Evolutionary conservation across 1,140 invertebrate genomes (phyloP).

Genomic region (Lucilia sericata): DNA sequence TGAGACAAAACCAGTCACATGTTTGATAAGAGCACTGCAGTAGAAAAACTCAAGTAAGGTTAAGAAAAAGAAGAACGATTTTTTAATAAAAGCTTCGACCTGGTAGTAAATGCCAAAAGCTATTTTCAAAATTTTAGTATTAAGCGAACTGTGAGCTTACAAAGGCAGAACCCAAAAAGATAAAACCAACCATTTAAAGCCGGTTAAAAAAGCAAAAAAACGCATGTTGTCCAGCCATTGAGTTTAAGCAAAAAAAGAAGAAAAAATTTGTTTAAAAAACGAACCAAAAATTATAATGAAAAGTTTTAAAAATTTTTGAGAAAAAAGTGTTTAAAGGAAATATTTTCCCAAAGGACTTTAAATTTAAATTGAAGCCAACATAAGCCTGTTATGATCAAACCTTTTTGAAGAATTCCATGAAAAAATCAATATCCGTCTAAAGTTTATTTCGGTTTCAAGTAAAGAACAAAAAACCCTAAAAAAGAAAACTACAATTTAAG

Average conservation of each 20-base stretch:
- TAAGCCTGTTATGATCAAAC: background rate
- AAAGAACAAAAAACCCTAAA: conserved; percentile 41
- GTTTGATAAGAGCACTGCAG: conserved; percentile 35
- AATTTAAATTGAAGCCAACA: too few relatives aligned
- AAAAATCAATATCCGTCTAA: conserved; percentile 68
- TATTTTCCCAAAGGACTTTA: background rate
- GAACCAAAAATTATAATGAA: background rate
- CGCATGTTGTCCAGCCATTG: background rate
- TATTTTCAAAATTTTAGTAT: conserved; percentile 41
- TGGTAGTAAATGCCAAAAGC: conserved; percentile 40
- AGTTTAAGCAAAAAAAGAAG: background rate
- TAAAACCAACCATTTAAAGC: conserved; percentile 40
- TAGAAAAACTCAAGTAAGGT: conserved; percentile 5
- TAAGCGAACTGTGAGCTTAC: conserved; percentile 49
- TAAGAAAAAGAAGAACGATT: background rate
- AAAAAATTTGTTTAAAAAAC: conserved; percentile 3
- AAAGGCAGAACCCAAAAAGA: conserved; percentile 41
- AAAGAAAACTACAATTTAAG: conserved; percentile 30
- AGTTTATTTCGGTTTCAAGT: conserved; percentile 65
- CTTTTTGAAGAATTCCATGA: conserved; percentile 31
- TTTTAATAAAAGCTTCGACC: conserved; percentile 35
- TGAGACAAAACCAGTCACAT: background rate
- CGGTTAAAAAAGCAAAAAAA: conserved; percentile 38
- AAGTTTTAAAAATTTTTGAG: conserved; percentile 6
- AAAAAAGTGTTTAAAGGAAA: background rate